Base-by-base conservation (phyloP, 1,140 invertebrate genomes). In the Macrosteles quadrilineatus region DNA sequence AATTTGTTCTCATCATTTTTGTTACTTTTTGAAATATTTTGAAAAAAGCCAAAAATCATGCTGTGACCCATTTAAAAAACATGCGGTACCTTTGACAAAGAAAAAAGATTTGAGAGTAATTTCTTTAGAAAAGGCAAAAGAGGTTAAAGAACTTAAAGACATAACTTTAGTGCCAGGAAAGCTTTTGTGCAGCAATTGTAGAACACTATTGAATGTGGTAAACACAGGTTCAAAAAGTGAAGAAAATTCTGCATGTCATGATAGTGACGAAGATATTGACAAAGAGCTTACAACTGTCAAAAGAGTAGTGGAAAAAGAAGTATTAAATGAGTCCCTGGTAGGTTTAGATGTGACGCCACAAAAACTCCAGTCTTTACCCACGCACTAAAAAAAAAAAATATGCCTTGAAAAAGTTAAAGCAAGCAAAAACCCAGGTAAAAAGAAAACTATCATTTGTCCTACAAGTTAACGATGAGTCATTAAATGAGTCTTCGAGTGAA, bases 1-100 rank as follows among this genome's bases (percentile, higher is more conserved):
- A 50, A 50, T 6, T 50, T 50, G 47, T 50, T 50, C 47, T 50
- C 47, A 50, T 50, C n/a, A 50, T 50, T 50, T 50, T 50, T 50
- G 6, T 50, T 50, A 19, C 3, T 50, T 11, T 50, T 50, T 11
- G 36, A 40, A 17, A 6, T 9, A n/a, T n/a, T n/a, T n/a, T n/a
- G n/a, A n/a, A n/a, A n/a, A n/a, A 40, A 40, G 36, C 6, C 36
- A 50, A 50, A 19, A 50, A 21, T 50, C n/a, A 50, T 50, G 47
- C 47, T 50, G 47, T 50, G 47, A 50, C 47, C 14, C 47, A 19
- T 50, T 50, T 50, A 17, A 50, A 11, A 50, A 50, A 17, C 47
- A 50, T 50, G 47, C 47, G 4, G n/a, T 50, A 19, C 47, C 47
- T 50, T 19, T 50, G 14, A 50, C 14, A 50, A 50, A 50, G 14